Base-by-base conservation (phyloP, 2,888 invertebrate species). In the Eugnorisma glareosa region DNA sequence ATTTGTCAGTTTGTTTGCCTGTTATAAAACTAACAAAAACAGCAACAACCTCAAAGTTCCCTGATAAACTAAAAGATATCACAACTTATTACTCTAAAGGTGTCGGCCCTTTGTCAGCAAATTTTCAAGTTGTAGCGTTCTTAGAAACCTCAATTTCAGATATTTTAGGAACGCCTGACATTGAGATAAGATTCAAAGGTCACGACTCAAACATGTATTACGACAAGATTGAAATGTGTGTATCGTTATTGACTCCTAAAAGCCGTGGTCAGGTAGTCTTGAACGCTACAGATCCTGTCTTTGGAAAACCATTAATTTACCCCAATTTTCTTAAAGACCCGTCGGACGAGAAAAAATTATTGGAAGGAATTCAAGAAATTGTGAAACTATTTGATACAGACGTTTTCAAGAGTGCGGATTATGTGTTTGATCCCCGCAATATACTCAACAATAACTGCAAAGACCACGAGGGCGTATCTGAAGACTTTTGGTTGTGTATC, bases 131-230 rank as follows among this genome's bases (percentile, higher is more conserved):
- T 0, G 89, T 96, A 24, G 95, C 96, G 28, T 96, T 94, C 83
- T 83, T 95, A 59, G 96, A 96, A 91, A 93, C 94, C 0, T 91
- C 89, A 75, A 88, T 95, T 77, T 96, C 96, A 8, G 96, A 96
- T 18, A 93, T 95, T 43, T 81, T 95, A 2, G 93, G 93, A 59
- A 95, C 96, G 10, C 94, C 96, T 37, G 96, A 96, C 74, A 94
- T 96, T 74, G 96, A 96, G 89, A 89, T 96, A 10, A 91, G 96
- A 84, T 96, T 96, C 79, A 94, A 93, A 85, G 96, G 96, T 11
- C 95, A 96, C 67, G 92, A 96, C 75, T 96, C 96, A 24, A 96
- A 96, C 76, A 96, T 96, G 96, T 96, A 96, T 85, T 96, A 96
- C 73, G 94, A 96, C 82, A 94, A 90, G 84, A 94, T 96, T 48